phyloP scores from a whole-genome alignment of 2,797 vertebrate species.

The Dryobates pubescens region DNA sequence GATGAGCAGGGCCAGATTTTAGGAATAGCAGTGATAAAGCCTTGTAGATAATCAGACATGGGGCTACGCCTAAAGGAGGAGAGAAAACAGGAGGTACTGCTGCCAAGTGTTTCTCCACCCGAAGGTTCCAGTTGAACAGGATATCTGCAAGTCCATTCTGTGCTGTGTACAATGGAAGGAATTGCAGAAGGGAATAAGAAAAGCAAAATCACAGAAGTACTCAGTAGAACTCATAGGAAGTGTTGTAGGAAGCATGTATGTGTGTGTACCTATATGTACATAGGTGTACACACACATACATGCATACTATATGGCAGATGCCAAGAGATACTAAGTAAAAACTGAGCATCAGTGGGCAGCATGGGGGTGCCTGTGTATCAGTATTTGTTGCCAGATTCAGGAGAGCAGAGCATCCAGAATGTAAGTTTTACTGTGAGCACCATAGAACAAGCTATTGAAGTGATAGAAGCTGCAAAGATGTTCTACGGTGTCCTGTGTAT shows the following conservation, averaged over 20 bases:
- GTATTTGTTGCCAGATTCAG: background rate
- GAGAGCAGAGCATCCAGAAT: background rate
- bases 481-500: background rate
- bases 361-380: background rate
- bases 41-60: slow-evolving; percentile 43
- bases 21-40: slow-evolving; percentile 41
- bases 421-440: background rate
- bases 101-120: slow-evolving; percentile 12
- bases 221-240: background rate
- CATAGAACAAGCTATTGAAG: background rate
- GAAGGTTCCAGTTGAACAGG: slow-evolving; percentile 38
- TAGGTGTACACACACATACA: no score
- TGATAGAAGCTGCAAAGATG: background rate
- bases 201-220: background rate
- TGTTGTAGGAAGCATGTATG: background rate
- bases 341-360: background rate
- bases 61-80: slow-evolving; percentile 52
- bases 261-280: fast-evolving
- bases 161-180: background rate
- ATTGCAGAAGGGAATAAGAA: background rate
- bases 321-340: background rate
- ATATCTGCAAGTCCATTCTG: background rate
- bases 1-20: slow-evolving; percentile 28
- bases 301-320: background rate
- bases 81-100: slow-evolving; percentile 28